Base-by-base conservation (phyloP, 2,888 invertebrate genomes). In the Omphaloscelis lunosa region DNA sequence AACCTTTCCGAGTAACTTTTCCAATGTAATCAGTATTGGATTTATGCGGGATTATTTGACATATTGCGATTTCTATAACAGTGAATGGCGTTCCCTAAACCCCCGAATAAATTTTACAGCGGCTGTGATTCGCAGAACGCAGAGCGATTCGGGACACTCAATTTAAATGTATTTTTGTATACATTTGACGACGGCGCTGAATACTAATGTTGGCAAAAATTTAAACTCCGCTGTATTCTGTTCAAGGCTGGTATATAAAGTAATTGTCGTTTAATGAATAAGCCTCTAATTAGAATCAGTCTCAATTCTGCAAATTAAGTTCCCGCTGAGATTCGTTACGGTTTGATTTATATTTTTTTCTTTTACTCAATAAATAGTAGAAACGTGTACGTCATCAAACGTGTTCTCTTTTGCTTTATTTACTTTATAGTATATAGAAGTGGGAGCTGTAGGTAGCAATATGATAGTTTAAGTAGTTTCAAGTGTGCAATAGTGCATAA, bases 201-300 rank as follows among this genome's bases (percentile, higher is more conserved):
- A 88, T 88, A 86, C 78, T 84, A 88, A 88, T 82, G 80, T 58
- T 23, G 68, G 61, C 72, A 67, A 79, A 84, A 82, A 79, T 82
- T 77, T 61, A 72, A 75, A 77, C 63, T 76, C 41, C 61, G 65
- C 72, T 77, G 76, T 75, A 79, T 82, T 86, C 77, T 76, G 79
- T 80, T 73, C 80, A 76, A 80, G 75, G 74, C 68, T 74, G 68
- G 75, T 77, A 66, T 75, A 86, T 74, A 84, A 87, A 82, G 68
- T 76, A 70, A 87, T 80, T 82, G 76, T 80, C 80, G 68, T 79
- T 79, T 84, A 77, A 84, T 86, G 77, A 88, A 88, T 82, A 83
- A 74, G 80, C 75, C 75, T 17, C 63, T 76, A 84, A 86, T 88
- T 76, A 77, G 75, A 83, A 79, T 78, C 81, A 75, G 75, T 78